Conservation (phyloP, 2,797 vertebrate species). For the Rhinella marina region DNA sequence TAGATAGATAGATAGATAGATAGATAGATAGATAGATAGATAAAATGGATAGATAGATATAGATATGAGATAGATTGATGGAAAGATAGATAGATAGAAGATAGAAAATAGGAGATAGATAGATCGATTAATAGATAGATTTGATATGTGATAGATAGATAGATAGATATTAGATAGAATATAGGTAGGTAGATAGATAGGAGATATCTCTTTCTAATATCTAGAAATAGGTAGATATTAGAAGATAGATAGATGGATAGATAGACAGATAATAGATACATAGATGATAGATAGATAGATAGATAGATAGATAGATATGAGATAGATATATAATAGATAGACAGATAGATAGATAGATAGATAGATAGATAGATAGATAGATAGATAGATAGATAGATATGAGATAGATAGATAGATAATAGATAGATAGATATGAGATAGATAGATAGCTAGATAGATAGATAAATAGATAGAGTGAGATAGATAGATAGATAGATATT, state of each 20-base stretch:
- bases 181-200: not conserved
- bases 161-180: not conserved
- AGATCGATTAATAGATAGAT: conserved; percentile 3
- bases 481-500: no score
- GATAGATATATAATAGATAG: not conserved
- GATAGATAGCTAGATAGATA: no score
- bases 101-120: not conserved
- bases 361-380: not conserved
- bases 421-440: no score
- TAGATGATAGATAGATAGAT: not conserved
- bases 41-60: not conserved
- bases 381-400: not conserved
- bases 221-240: not conserved
- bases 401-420: not conserved
- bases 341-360: not conserved
- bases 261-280: not conserved
- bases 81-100: not conserved
- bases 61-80: not conserved
- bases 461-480: not conserved
- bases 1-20: not conserved
- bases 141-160: no score
- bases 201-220: no score
- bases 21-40: not conserved
- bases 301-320: not conserved
- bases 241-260: not conserved